phyloP scores from a whole-genome alignment of 2,888 invertebrate species.

The Heliconius hortense region DNA sequence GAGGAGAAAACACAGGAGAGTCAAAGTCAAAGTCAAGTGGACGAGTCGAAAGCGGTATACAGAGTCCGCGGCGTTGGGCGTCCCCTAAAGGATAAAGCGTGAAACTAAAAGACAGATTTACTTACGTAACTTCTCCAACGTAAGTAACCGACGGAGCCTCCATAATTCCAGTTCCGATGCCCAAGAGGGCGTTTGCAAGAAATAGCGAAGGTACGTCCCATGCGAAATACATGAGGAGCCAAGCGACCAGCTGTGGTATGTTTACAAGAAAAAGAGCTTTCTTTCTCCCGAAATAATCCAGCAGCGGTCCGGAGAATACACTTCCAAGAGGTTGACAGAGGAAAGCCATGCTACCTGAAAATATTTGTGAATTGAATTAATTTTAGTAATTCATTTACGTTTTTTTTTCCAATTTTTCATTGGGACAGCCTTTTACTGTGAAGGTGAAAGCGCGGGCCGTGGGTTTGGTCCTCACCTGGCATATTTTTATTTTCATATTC shows the following conservation, averaged over 20 bases:
- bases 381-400: not conserved
- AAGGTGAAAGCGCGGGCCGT: no score
- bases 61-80: no score
- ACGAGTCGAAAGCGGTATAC: no score
- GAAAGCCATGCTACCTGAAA: constrained; percentile 80
- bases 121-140: constrained; percentile 82
- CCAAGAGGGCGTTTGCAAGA: constrained; percentile 76
- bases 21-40: no score
- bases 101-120: not conserved
- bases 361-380: constrained; percentile 24
- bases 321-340: constrained; percentile 83
- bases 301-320: constrained; percentile 78
- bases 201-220: constrained; percentile 74
- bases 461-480: no score
- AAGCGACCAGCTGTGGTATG: constrained; percentile 80
- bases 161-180: constrained; percentile 82
- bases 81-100: no score
- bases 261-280: constrained; percentile 80
- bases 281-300: constrained; percentile 81
- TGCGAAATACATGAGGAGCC: constrained; percentile 80
- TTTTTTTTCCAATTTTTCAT: not conserved
- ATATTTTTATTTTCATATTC: no score
- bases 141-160: constrained; percentile 84
- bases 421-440: not conserved
- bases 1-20: no score